Conservation (phyloP, 2,888 invertebrate species). For the Anthoptus insignis region DNA sequence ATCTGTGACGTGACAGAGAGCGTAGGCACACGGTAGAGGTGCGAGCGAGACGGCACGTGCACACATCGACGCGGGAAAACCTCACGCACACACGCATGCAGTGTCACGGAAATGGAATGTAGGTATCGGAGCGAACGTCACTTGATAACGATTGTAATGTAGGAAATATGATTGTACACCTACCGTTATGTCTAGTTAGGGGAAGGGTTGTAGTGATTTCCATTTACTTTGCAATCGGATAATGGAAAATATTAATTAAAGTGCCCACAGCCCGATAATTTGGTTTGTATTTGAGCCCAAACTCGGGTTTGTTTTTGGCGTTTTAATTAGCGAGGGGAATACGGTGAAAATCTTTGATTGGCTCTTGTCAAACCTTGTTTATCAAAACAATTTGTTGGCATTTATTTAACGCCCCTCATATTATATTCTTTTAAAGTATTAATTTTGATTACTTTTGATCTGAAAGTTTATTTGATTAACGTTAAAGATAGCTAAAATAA, state of each 20-base stretch:
- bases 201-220: slow-evolving; percentile 65
- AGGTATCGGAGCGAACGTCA: slow-evolving; percentile 57
- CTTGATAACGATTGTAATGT: slow-evolving; percentile 66
- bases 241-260: slow-evolving; percentile 65
- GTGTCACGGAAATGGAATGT: slow-evolving; percentile 56
- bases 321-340: slow-evolving; percentile 50
- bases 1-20: slow-evolving; percentile 48
- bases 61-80: slow-evolving; percentile 53
- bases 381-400: slow-evolving; percentile 27
- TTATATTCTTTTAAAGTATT: no score
- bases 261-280: slow-evolving; percentile 55
- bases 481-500: no score
- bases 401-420: slow-evolving; percentile 25
- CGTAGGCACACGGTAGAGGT: slow-evolving; percentile 28
- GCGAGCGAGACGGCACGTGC: slow-evolving; percentile 44
- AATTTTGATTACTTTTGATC: no score
- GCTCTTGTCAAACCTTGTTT: slow-evolving; percentile 9
- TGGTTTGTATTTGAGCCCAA: slow-evolving; percentile 42
- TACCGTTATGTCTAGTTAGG: slow-evolving; percentile 36
- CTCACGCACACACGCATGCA: slow-evolving; percentile 54
- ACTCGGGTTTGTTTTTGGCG: slow-evolving; percentile 52
- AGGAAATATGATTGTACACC: slow-evolving; percentile 58
- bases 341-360: slow-evolving; percentile 27
- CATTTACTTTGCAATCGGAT: slow-evolving; percentile 59
- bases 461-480: no score